Percentiles rank a stretch among this genome's conserved stretches.
phyloP scores from a whole-genome alignment of 2,113 vertebrate genomes.

The Rattus norvegicus region GRCr8 NC_086020.1:74445501-74446000 shows the following conservation, averaged over 20 bases:
- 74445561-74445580: no score
- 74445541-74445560: neutral
- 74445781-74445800: neutral
- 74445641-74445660: neutral
- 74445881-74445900: neutral
- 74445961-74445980: neutral
- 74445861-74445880: neutral
- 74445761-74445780: neutral
- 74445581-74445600: neutral
- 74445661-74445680: accelerated
- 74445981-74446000: no score
- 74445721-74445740: neutral
- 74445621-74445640: neutral
- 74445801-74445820: neutral
- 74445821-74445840: neutral
- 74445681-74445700: neutral
- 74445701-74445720: neutral
- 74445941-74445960: neutral
- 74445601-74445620: neutral
- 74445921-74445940: neutral
- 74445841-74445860: neutral
- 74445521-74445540: neutral
- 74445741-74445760: neutral
- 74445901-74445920: neutral
- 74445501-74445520: neutral